Percentiles rank a stretch among this genome's conserved stretches.
These are phyloP conservation scores for Chroicocephalus ridibundus DNA, from an alignment of 2,113 vertebrate genomes.

Conservation along the genomic window DNA sequence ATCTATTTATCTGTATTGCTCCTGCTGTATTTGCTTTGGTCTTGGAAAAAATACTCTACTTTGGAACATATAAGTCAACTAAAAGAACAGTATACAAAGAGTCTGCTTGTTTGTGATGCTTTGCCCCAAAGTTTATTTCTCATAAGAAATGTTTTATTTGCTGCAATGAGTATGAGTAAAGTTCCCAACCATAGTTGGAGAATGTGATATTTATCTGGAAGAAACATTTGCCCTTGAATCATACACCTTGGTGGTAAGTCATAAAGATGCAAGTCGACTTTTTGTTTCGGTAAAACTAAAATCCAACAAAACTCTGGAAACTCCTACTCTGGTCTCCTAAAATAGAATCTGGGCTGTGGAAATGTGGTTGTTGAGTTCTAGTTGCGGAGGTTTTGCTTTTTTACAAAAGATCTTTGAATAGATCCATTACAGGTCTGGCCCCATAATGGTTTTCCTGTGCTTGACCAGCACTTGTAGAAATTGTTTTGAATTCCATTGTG, in stretches of 20 bases:
- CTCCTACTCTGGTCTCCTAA: not conserved
- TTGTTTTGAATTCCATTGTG: not conserved
- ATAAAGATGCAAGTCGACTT: not conserved
- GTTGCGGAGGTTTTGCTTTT: not conserved
- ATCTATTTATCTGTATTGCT: conserved; percentile 45
- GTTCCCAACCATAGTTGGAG: not conserved
- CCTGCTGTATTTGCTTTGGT: conserved; percentile 58
- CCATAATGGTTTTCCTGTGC: not conserved
- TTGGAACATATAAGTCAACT: conserved; percentile 48
- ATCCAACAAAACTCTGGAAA: not conserved
- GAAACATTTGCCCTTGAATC: not conserved
- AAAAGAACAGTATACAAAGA: conserved; percentile 45
- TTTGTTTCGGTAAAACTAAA: not conserved
- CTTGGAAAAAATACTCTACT: conserved; percentile 50
- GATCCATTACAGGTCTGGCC: not conserved
- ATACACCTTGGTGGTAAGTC: not conserved
- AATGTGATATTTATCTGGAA: not conserved
- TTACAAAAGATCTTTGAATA: not conserved
- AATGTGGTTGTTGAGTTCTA: not conserved
- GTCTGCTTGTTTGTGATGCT: conserved; percentile 57
- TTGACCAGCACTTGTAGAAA: not conserved
- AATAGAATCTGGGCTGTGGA: not conserved
- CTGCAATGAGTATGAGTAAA: not conserved
- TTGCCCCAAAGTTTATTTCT: not conserved
- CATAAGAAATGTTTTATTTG: not conserved